phyloP scores from a whole-genome alignment of 2,113 vertebrate genomes.

The Oryzias celebensis region DNA sequence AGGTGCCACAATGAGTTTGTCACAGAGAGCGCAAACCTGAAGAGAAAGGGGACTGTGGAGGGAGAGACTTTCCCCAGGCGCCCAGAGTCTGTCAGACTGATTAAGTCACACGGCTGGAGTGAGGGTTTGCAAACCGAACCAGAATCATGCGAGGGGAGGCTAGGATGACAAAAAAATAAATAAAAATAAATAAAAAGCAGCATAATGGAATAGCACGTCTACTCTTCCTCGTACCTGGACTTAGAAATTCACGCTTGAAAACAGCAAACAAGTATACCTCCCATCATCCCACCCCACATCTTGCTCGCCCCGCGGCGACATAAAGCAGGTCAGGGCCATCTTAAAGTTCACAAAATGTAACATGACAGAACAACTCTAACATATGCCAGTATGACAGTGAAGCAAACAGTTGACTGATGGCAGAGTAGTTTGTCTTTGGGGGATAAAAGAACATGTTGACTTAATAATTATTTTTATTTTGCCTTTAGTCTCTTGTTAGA shows the following conservation, averaged over 20 bases:
- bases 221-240: conserved; percentile 64
- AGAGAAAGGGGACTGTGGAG: conserved; percentile 77
- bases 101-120: conserved; percentile 82
- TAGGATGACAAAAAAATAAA: conserved; percentile 57
- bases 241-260: conserved; percentile 50
- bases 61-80: conserved; percentile 81
- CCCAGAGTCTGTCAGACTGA: conserved; percentile 88
- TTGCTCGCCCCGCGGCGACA: conserved; percentile 56
- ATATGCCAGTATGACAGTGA: conserved; percentile 70
- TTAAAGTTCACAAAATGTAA: conserved; percentile 71
- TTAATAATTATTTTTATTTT: conserved; percentile 20
- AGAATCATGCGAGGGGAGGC: conserved; percentile 60
- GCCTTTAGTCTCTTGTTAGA: conserved; percentile 17
- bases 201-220: conserved; percentile 51
- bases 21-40: conserved; percentile 76
- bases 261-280: conserved; percentile 45
- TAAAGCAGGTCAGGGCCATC: conserved; percentile 70
- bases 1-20: conserved; percentile 89
- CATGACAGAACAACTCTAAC: conserved; percentile 70
- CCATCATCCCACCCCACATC: conserved; percentile 45
- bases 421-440: conserved; percentile 51
- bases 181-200: conserved; percentile 60
- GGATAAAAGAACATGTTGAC: conserved; percentile 21
- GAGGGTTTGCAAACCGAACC: conserved; percentile 75
- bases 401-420: conserved; percentile 69